A percentile compares a stretch with the other conserved stretches of the same genome.
Conservation (phyloP, 2,888 invertebrate species). For the Formica aserva region DNA sequence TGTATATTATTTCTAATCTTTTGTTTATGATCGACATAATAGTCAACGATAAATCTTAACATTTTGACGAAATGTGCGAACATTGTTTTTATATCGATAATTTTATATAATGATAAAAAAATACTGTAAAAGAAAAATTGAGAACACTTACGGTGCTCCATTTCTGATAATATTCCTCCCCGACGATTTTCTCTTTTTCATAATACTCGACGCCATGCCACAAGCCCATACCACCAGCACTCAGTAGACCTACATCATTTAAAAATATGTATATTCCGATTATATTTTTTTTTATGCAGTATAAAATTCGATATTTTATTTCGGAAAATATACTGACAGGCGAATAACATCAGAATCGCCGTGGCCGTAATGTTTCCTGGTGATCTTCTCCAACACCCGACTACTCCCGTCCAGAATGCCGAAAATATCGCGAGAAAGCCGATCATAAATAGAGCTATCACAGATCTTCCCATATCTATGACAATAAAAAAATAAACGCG, state of each 20-base stretch:
- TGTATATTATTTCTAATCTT: neutral
- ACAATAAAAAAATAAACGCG: constrained; percentile 38
- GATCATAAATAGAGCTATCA: constrained; percentile 96
- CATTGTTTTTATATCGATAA: neutral
- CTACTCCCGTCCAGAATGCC: constrained; percentile 98
- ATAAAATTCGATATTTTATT: neutral
- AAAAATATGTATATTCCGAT: constrained; percentile 4
- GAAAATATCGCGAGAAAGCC: constrained; percentile 96
- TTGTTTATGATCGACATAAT: neutral
- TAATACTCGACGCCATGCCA: constrained; percentile 99
- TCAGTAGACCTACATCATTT: constrained; percentile 90
- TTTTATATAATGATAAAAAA: constrained; percentile 1
- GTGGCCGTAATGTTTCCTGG: constrained; percentile 97
- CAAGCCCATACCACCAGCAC: constrained; percentile 97
- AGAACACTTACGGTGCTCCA: constrained; percentile 93
- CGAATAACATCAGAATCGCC: constrained; percentile 94
- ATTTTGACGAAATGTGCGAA: neutral
- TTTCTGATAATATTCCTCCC: constrained; percentile 96
- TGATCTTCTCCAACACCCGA: constrained; percentile 98
- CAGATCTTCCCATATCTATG: constrained; percentile 95
- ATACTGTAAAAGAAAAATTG: neutral
- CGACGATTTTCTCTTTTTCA: constrained; percentile 97
- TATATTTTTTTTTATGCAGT: neutral
- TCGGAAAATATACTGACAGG: constrained; percentile 89
- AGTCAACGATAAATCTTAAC: neutral